Percentiles rank a stretch among this genome's conserved stretches.
phyloP scores from a whole-genome alignment of 1,140 invertebrate species.

The Papilio polyxenes region DNA sequence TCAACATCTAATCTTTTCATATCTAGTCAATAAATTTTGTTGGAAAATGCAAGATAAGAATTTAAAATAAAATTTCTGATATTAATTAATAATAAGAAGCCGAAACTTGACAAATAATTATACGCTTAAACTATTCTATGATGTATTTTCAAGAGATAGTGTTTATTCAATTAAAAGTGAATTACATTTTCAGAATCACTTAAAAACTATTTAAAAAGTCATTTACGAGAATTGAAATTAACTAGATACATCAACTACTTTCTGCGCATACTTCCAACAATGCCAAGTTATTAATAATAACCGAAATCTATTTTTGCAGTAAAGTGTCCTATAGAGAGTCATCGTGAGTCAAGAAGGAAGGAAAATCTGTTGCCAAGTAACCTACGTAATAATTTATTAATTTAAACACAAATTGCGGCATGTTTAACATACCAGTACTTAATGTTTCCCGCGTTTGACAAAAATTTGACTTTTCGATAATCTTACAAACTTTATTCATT shows the following conservation, averaged over 20 bases:
- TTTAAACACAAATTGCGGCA: background rate
- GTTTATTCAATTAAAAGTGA: slow-evolving; percentile 19
- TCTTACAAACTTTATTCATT: too few relatives aligned
- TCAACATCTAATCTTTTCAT: background rate
- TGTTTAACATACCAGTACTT: background rate
- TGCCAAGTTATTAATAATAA: background rate
- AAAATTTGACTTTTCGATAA: too few relatives aligned
- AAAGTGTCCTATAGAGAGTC: background rate
- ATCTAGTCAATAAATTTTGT: background rate
- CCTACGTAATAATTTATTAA: background rate
- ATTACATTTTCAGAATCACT: background rate
- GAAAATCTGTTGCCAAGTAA: too few relatives aligned
- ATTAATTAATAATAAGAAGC: background rate
- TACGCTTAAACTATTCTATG: background rate
- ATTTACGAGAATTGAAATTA: background rate
- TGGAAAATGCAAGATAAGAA: background rate
- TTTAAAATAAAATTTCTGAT: background rate
- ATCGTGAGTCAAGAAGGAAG: too few relatives aligned
- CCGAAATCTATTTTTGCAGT: background rate
- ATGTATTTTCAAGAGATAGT: background rate
- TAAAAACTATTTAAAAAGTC: background rate
- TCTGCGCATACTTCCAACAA: background rate
- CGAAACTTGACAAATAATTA: background rate
- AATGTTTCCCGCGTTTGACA: too few relatives aligned
- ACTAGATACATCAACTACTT: background rate